Base-by-base conservation (phyloP, 2,113 vertebrate genomes). In the Crotalus horridus region DNA sequence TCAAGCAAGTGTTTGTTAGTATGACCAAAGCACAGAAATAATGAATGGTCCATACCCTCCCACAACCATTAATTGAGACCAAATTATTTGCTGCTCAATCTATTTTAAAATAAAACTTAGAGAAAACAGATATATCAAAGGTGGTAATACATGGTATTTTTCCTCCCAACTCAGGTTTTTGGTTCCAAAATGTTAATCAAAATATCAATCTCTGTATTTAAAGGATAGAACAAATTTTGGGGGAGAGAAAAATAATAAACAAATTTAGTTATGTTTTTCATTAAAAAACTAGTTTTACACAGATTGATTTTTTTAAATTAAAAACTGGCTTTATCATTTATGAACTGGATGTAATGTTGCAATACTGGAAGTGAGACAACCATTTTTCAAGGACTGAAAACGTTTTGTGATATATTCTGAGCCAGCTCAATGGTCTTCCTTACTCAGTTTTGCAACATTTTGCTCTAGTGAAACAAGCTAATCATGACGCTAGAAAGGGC, bases 11-110 rank as follows among this genome's bases (percentile, higher is more conserved):
- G 87, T 24, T 89, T 69, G 91, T 94, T 92, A 94, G 92, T 74
- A 58, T 89, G 69, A 89, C 39, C 69, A 87, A 91, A 55, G 48
- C 39, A 39, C 43, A 87, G 88, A 15, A 86, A 89, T 11, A 46
- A 92, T 33, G 90, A 51, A 23, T 85, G 0, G 0, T 58, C 54
- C 91, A 59, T 87, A 92, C 54, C 1, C 0, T 3, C 55, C 56
- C 20, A 15, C 29, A 51, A 12, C 13, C 26, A 48, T 21, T 46
- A 46, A 43, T 33, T 51, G 55, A 69, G 51, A 29, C 48, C 88
- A 48, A 12, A 48, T 39, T n/a, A 8, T 29, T 61, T 29, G n/a
- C 86, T 59, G 53, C 90, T 93, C 94, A 59, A 55, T 95, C 92
- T 1, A 0, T 39, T 88, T 92, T 86, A 6, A 55, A 88, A 26